Evolutionary conservation across 1,140 invertebrate species (phyloP).

Genomic region (Pogonognathellus flavescens): DNA sequence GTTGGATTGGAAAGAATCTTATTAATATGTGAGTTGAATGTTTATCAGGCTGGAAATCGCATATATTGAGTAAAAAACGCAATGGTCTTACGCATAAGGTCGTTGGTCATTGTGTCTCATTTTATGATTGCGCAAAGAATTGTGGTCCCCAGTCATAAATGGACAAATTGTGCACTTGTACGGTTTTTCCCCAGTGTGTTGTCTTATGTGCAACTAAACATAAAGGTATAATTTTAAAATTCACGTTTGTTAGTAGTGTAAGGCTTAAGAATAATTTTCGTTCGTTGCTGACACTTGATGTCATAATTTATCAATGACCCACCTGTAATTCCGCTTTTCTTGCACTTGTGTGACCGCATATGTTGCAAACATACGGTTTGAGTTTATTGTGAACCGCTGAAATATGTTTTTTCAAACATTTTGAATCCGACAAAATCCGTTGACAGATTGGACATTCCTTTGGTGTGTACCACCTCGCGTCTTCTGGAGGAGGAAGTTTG

Average conservation of each 20-base stretch:
- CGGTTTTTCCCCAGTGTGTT: slow-evolving; percentile 84
- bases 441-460: slow-evolving; percentile 80
- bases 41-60: no score
- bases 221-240: slow-evolving; percentile 64
- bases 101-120: slow-evolving; percentile 82
- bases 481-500: slow-evolving; percentile 69
- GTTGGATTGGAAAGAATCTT: slow-evolving; percentile 69
- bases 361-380: slow-evolving; percentile 82
- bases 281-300: no score
- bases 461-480: slow-evolving; percentile 73
- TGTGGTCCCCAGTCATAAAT: slow-evolving; percentile 84
- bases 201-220: slow-evolving; percentile 80
- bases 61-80: no score
- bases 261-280: background rate
- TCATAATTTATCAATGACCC: slow-evolving; percentile 31
- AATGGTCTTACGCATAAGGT: slow-evolving; percentile 69
- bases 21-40: no score
- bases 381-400: slow-evolving; percentile 83
- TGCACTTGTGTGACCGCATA: slow-evolving; percentile 81
- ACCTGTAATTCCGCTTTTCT: slow-evolving; percentile 75
- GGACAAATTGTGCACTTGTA: slow-evolving; percentile 83
- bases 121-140: slow-evolving; percentile 83
- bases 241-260: slow-evolving; percentile 68
- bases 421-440: slow-evolving; percentile 80
- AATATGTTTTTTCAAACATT: slow-evolving; percentile 82